phyloP scores from a whole-genome alignment of 2,888 invertebrate species.

The Epinotia ramella region DNA sequence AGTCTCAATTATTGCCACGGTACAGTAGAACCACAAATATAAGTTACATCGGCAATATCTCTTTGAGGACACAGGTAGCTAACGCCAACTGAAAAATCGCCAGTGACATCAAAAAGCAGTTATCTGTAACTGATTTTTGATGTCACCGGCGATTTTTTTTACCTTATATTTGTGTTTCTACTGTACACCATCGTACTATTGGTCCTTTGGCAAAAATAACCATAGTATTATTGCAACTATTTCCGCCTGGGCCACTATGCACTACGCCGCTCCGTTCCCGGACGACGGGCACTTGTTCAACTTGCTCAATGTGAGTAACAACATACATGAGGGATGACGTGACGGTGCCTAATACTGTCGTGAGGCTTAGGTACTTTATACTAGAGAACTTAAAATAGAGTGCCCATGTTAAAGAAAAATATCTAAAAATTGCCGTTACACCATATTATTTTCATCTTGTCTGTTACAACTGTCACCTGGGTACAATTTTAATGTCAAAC shows the following conservation, averaged over 20 bases:
- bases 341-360: conserved; percentile 39
- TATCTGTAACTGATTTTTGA: too few relatives aligned
- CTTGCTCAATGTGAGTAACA: conserved; percentile 42
- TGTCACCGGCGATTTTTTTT: too few relatives aligned
- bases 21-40: too few relatives aligned
- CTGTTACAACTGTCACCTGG: not conserved
- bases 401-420: not conserved
- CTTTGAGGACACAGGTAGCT: too few relatives aligned
- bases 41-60: too few relatives aligned
- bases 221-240: not conserved
- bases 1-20: not conserved
- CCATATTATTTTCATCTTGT: not conserved
- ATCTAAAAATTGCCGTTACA: not conserved
- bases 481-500: not conserved
- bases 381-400: not conserved
- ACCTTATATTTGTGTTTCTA: too few relatives aligned
- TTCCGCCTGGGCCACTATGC: not conserved
- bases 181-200: not conserved
- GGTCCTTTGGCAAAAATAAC: too few relatives aligned
- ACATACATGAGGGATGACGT: conserved; percentile 25
- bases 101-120: too few relatives aligned
- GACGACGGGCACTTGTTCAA: conserved; percentile 13
- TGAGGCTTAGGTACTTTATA: conserved; percentile 11
- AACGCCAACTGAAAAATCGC: too few relatives aligned
- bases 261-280: not conserved